These are phyloP conservation scores for Pseudococcus viburni DNA, from an alignment of 2,888 invertebrate genomes.

Conservation along the genomic window DNA sequence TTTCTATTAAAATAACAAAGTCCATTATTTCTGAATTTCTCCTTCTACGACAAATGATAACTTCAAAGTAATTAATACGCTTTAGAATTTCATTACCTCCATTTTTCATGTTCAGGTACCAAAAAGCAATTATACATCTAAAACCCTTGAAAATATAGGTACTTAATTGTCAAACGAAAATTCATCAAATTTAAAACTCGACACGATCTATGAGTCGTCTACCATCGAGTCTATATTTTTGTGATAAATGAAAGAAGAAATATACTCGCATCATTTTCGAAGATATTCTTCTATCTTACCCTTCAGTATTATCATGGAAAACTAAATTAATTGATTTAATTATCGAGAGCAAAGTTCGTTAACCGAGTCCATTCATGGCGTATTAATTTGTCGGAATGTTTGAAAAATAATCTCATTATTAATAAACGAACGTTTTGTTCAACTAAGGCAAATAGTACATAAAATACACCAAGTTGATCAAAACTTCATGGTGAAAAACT, in stretches of 20 bases:
- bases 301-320: background rate
- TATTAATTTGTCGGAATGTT: slow-evolving; percentile 16
- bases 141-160: too few species aligned
- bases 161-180: too few species aligned
- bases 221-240: background rate
- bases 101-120: too few species aligned
- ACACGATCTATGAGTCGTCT: background rate
- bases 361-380: slow-evolving; percentile 38
- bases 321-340: slow-evolving; percentile 24
- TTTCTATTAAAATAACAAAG: too few species aligned
- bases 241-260: background rate
- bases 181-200: too few species aligned
- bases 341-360: slow-evolving; percentile 28
- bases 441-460: slow-evolving; percentile 4
- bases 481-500: slow-evolving; percentile 48
- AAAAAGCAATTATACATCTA: too few species aligned
- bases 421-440: slow-evolving; percentile 55
- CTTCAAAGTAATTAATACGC: too few species aligned
- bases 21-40: too few species aligned
- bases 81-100: too few species aligned
- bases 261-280: background rate
- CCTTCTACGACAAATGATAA: too few species aligned
- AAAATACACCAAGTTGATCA: slow-evolving; percentile 1
- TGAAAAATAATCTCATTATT: slow-evolving; percentile 51
- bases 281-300: background rate